A percentile compares a stretch with the other conserved stretches of the same genome.
Evolutionary conservation across 1,140 invertebrate genomes (phyloP).

Genomic region (Platorchestia sp.): DNA sequence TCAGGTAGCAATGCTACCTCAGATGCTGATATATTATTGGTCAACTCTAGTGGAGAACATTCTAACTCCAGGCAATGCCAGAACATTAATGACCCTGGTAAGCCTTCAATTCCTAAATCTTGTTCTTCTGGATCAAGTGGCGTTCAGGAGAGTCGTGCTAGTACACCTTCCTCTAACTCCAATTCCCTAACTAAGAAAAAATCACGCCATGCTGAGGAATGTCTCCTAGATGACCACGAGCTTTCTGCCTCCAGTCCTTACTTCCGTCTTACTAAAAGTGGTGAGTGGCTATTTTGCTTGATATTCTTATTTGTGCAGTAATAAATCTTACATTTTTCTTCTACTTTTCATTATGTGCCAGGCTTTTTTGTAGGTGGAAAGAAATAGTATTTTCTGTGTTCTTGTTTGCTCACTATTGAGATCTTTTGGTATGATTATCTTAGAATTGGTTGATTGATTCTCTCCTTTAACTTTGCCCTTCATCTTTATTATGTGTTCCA

Average conservation of each 20-base stretch:
- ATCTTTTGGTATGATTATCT: too few species aligned
- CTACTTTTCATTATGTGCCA: neutral
- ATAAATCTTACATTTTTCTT: neutral
- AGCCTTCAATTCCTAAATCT: neutral
- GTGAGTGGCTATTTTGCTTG: neutral
- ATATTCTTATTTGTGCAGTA: neutral
- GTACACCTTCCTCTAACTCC: constrained; percentile 45
- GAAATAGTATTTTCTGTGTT: neutral
- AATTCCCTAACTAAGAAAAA: constrained; percentile 49
- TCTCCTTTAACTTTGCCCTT: neutral
- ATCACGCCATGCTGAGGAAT: constrained; percentile 26
- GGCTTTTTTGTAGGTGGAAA: neutral
- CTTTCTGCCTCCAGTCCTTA: constrained; percentile 51
- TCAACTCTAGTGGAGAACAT: neutral
- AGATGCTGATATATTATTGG: neutral
- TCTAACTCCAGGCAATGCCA: neutral
- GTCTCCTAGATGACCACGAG: constrained; percentile 31
- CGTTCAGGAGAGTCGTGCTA: constrained; percentile 37
- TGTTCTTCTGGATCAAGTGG: constrained; percentile 27
- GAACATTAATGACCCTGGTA: neutral
- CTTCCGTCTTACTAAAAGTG: constrained; percentile 50
- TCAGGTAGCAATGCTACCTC: neutral
- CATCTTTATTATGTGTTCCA: neutral
- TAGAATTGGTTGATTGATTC: too few species aligned
- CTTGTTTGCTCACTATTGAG: too few species aligned